Evolutionary conservation across 2,888 invertebrate species (phyloP), one percentile per base, ranked within the genome.

Genomic region (Lasioglossum calceatum): DNA sequence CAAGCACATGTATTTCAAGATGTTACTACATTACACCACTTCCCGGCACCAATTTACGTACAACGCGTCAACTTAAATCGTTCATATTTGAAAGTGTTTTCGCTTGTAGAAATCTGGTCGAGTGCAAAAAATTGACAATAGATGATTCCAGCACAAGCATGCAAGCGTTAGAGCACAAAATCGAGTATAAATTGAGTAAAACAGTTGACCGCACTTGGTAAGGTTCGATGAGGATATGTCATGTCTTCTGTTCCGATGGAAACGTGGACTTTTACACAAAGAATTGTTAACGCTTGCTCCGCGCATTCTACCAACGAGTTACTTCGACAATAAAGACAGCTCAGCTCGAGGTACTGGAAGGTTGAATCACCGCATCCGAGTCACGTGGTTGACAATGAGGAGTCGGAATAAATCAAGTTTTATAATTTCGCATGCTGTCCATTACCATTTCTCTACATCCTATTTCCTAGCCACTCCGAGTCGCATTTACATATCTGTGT

Each of bases 301-400:
- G 84, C 84, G 75, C 87, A 87, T 87, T 84, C 64, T 80, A 82
- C 86, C 75, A 64, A 77, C 78, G 84, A 81, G 81, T 72, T 82
- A 81, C 86, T 86, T 80, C 73, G 71, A 77, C 79, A 67, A 82
- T 87, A 87, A 87, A 77, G 87, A 82, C 87, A 87, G 87, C 87
- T 87, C 87, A 84, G 84, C 87, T 79, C 84, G 84, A 82, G 71
- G 82, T 58, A 84, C 81, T 87, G 81, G 39, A 58, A 79, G 79
- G 87, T 87, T 87, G 87, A 87, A 87, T 87, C 87, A 87, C 87
- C 87, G 87, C 78, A 84, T 87, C 87, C 84, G 87, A 79, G 84
- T 87, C 87, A 87, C 87, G 87, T 87, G 87, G 84, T 87, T 82
- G 77, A 77, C 74, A 87, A 84, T 72, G 79, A 71, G 61, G 71